Evolutionary conservation across 1,140 invertebrate genomes (phyloP), one percentile per base, ranked within the genome.

Genomic region (Ruditapes philippinarum): DNA sequence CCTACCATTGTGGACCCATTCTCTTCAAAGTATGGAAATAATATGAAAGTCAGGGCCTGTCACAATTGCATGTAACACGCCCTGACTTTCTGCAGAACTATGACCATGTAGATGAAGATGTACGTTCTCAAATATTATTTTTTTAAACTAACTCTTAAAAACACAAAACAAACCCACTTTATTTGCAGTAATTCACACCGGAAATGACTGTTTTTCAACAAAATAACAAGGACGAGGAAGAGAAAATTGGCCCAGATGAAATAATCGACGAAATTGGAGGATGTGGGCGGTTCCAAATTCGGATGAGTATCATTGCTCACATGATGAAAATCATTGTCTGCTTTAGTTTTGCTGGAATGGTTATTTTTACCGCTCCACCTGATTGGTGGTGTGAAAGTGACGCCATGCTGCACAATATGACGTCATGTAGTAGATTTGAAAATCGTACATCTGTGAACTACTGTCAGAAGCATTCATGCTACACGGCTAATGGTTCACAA

Each of bases 251-350:
- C 22, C 81, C 81, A 31, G 81, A 84, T 28, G 12, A 84, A 36
- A 60, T 84, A n/a, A 84, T 84, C 17, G 62, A 84, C 28, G 40
- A 73, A 9, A 40, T 73, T 12, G 81, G 81, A 31, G 81, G 81
- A 36, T 84, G 81, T 51, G 81, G 81, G n/a, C 57, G 81, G 14
- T 84, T 42, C 22, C 81, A 84, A 73, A 31, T 51, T 19, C 62
- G 81, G 4, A 84, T 84, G 62, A n/a, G 12, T 9, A 28, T 84
- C 28, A n/a, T 84, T 33, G 81, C 54, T 9, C 81, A 84, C 22
- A n/a, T 84, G n/a, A 49, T 84, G 2, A 84, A 84, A 36, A 84
- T 65, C 4, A 38, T 84, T 4, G 40, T 84, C 40, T 84, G 81
- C 40, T 84, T 68, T 19, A 84, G 28, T 25, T 38, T 45, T 36